Base-by-base conservation (phyloP, 1,140 invertebrate species). In the Neodiprion fabricii region DNA sequence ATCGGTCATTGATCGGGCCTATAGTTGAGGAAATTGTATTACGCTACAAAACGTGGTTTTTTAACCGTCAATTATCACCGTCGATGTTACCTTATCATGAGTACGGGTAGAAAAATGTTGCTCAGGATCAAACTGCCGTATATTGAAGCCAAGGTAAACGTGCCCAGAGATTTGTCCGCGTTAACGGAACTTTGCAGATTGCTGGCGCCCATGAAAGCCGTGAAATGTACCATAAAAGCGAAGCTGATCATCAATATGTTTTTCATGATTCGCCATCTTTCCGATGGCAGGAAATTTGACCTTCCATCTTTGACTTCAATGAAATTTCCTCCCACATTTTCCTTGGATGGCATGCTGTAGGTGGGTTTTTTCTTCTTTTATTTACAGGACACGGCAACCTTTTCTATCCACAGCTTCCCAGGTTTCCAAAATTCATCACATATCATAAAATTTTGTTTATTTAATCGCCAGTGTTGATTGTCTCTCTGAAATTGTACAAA, bases 191-290 rank as follows among this genome's bases (percentile, higher is more conserved):
- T 94, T 83, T 95, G 95, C 1, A 96, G 89, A 81, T 95, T 95
- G 7, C 94, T 92, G 3, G 95, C 91, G 1, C 94, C 93, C 86
- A 95, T 94, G 84, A 95, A 96, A 1, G 95, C 94, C 1, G 94
- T 96, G 83, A 96, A 96, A 53, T 95, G 92, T 53, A 96, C 89
- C 90, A 95, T 93, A 83, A 96, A 96, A 4, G 94, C 93, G 49
- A 94, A 88, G 1, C 94, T 93, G 12, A 96, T 91, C 21, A 94
- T 88, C 40, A 94, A 81, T 40, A 95, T 91, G 81, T 95, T 95
- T 80, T 91, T 92, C 80, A 92, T 90, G 77, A 95, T 94, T 11
- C 92, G 87, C 87, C 90, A 90, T 85, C 90, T 89, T 81, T 94
- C 93, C 1, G 86, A 84, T 23, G 83, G 87, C 23, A 87, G 70